phyloP scores from a whole-genome alignment of 2,113 vertebrate genomes.

The Petrocephalus microphthalmus region DNA sequence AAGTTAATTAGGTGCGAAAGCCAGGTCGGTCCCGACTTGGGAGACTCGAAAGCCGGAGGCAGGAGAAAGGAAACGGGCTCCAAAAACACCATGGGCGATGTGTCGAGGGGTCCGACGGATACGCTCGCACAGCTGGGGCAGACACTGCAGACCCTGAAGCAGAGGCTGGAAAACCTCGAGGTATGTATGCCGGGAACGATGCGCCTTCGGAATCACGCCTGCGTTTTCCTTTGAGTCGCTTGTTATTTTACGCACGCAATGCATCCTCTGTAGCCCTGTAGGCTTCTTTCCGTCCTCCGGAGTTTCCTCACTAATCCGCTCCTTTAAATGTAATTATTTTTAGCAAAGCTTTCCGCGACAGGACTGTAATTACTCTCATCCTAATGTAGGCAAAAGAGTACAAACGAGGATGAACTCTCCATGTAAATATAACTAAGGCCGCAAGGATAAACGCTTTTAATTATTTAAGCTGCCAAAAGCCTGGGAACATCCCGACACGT shows the following conservation, averaged over 20 bases:
- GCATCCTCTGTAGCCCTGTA: neutral
- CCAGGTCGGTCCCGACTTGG: constrained; percentile 70
- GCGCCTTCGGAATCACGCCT: neutral
- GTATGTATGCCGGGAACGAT: constrained; percentile 56
- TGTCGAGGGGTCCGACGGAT: constrained; percentile 83
- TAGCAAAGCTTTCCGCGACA: neutral
- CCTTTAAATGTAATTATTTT: neutral
- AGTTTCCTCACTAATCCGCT: neutral
- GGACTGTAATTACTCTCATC: constrained; percentile 7
- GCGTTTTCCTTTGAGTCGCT: neutral
- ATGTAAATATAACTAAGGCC: constrained; percentile 16
- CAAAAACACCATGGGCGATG: constrained; percentile 91
- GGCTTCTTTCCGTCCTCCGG: neutral
- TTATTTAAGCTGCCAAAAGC: constrained; percentile 30
- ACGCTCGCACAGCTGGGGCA: constrained; percentile 88
- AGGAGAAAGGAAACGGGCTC: constrained; percentile 62
- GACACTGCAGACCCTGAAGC: constrained; percentile 90
- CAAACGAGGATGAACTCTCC: neutral
- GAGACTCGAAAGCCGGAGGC: constrained; percentile 56
- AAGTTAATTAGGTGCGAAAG: constrained; percentile 91
- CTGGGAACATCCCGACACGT: constrained; percentile 14
- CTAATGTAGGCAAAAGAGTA: neutral
- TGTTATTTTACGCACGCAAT: neutral
- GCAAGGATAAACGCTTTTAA: constrained; percentile 33
- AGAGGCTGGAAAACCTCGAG: constrained; percentile 89